phyloP scores from a whole-genome alignment of 2,797 vertebrate genomes.

The Poeciliopsis presidionis region DNA sequence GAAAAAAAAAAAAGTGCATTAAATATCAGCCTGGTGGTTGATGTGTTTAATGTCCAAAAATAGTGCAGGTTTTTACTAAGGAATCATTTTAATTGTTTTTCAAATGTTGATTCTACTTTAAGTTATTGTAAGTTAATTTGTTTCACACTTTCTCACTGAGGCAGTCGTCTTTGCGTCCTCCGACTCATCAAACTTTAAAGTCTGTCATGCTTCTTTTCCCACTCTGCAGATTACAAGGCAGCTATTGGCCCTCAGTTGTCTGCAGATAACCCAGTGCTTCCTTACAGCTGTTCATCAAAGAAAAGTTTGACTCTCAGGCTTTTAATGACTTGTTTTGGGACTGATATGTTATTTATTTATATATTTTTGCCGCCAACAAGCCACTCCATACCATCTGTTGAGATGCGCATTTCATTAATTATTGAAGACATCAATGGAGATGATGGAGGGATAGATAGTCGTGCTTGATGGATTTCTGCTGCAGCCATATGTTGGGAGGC shows the following conservation, averaged over 20 bases:
- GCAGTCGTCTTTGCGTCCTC: not conserved
- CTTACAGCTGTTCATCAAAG: constrained; percentile 20
- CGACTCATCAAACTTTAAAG: constrained; percentile 8
- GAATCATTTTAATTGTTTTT: not conserved
- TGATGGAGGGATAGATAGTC: constrained; percentile 27
- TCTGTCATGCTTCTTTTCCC: not conserved
- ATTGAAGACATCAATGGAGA: constrained; percentile 61
- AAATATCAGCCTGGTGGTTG: not conserved
- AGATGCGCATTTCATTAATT: constrained; percentile 63
- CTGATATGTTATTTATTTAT: constrained; percentile 3
- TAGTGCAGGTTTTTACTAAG: not conserved
- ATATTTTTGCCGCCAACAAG: constrained; percentile 37
- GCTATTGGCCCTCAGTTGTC: constrained; percentile 10
- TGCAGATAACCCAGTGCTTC: constrained; percentile 8
- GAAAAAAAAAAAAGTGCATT: not conserved
- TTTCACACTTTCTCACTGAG: not conserved
- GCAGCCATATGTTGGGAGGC: constrained; percentile 63
- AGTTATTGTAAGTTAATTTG: not conserved
- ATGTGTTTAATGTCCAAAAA: not conserved
- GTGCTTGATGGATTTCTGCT: constrained; percentile 41
- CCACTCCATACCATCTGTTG: constrained; percentile 63
- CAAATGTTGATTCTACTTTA: not conserved
- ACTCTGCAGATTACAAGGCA: constrained; percentile 1
- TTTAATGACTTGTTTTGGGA: constrained; percentile 55
- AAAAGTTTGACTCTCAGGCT: constrained; percentile 53